Conservation (phyloP, 2,888 invertebrate genomes). For the Bruchidius siliquastri region DNA sequence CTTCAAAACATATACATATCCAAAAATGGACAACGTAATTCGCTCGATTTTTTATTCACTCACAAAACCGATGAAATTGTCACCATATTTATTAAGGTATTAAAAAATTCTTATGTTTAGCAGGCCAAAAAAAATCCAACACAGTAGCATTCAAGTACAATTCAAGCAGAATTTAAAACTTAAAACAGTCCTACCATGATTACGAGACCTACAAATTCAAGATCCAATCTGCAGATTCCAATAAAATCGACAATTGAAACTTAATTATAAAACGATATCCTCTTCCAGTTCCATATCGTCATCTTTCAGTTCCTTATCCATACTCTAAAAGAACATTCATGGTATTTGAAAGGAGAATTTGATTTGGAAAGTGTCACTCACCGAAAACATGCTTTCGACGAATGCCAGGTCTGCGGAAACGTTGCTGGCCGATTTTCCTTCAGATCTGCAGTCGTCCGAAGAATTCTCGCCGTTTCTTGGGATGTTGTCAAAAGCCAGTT, state of each 20-base stretch:
- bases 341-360: not conserved
- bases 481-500: not conserved
- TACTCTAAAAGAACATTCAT: not conserved
- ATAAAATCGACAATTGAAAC: not conserved
- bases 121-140: not conserved
- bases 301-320: not conserved
- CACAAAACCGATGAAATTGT: no score
- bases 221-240: not conserved
- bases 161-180: not conserved
- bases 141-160: not conserved
- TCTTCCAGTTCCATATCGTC: not conserved
- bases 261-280: not conserved
- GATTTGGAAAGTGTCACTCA: not conserved
- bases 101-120: not conserved
- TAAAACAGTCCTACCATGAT: not conserved
- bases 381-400: not conserved
- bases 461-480: not conserved
- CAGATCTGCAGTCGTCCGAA: not conserved
- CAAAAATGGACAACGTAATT: no score
- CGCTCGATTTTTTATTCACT: no score
- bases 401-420: not conserved
- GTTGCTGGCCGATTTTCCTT: not conserved
- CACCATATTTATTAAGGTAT: not conserved
- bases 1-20: no score
- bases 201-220: not conserved